Conservation (phyloP, 2,888 invertebrate genomes). For the Hemicrepidius hirtus region DNA sequence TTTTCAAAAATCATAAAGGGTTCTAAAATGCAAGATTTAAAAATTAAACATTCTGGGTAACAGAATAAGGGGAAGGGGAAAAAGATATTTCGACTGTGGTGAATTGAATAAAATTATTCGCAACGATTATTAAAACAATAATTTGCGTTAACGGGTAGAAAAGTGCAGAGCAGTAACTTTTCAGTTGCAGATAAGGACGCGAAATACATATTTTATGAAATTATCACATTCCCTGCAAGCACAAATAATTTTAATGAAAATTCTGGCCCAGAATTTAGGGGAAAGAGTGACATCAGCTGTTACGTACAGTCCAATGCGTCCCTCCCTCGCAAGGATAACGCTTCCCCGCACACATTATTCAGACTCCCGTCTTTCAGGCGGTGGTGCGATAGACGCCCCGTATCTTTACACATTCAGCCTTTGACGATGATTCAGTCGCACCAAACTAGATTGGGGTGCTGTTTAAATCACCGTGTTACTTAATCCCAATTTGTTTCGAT, state of each 20-base stretch:
- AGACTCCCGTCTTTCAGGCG: slow-evolving; percentile 53
- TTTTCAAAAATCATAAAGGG: too few species aligned
- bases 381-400: slow-evolving; percentile 53
- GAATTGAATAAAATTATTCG: too few species aligned
- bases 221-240: slow-evolving; percentile 68
- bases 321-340: slow-evolving; percentile 69
- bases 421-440: slow-evolving; percentile 64
- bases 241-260: slow-evolving; percentile 73
- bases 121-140: slow-evolving; percentile 34
- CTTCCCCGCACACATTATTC: slow-evolving; percentile 68
- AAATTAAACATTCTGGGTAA: too few species aligned
- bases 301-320: slow-evolving; percentile 72
- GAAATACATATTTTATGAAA: slow-evolving; percentile 72
- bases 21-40: too few species aligned
- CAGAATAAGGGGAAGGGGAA: too few species aligned
- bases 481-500: slow-evolving; percentile 72
- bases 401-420: slow-evolving; percentile 54
- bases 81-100: too few species aligned
- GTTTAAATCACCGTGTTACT: slow-evolving; percentile 70
- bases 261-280: slow-evolving; percentile 67
- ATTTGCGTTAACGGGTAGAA: slow-evolving; percentile 36
- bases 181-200: slow-evolving; percentile 62
- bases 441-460: slow-evolving; percentile 63
- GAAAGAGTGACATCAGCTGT: slow-evolving; percentile 74
- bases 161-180: slow-evolving; percentile 41